Percentiles rank a stretch among this genome's conserved stretches.
Conservation (phyloP, 1,140 invertebrate genomes). For the Holotrichia oblita region DNA sequence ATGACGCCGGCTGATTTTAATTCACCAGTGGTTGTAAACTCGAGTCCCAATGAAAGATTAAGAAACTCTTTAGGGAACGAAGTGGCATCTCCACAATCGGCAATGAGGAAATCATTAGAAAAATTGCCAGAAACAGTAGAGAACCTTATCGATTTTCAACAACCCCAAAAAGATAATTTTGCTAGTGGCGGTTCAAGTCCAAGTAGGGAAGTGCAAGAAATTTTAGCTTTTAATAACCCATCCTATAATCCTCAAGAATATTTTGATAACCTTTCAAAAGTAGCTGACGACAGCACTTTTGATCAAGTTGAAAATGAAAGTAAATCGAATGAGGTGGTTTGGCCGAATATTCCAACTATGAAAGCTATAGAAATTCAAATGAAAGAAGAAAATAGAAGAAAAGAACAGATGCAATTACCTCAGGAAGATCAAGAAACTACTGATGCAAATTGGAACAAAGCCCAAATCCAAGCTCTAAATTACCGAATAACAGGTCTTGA, state of each 20-base stretch:
- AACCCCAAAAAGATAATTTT: conserved; percentile 58
- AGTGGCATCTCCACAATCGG: conserved; percentile 42
- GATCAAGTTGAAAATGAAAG: conserved; percentile 46
- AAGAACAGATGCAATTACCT: conserved; percentile 48
- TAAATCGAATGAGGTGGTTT: conserved; percentile 46
- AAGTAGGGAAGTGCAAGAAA: conserved; percentile 85
- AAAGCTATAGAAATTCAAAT: conserved; percentile 59
- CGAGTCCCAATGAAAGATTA: conserved; percentile 51
- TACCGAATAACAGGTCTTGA: conserved; percentile 54
- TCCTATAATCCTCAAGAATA: conserved; percentile 55
- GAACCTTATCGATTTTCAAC: conserved; percentile 49
- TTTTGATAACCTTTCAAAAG: conserved; percentile 55
- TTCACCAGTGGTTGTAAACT: conserved; percentile 66
- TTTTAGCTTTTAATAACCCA: conserved; percentile 70
- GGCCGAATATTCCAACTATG: conserved; percentile 64
- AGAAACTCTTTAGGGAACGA: conserved; percentile 47
- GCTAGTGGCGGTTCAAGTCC: conserved; percentile 82
- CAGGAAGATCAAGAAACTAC: conserved; percentile 47
- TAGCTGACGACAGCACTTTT: conserved; percentile 36
- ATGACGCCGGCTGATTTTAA: conserved; percentile 92
- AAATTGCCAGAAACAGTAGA: conserved; percentile 51
- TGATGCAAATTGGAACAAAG: conserved; percentile 44
- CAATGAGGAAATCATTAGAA: conserved; percentile 41
- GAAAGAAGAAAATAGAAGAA: conserved; percentile 51
- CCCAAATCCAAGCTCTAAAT: conserved; percentile 53